Evolutionary conservation across 2,888 invertebrate genomes (phyloP), one percentile per base, ranked within the genome.

Genomic region (Drosophila buzzatii): DNA sequence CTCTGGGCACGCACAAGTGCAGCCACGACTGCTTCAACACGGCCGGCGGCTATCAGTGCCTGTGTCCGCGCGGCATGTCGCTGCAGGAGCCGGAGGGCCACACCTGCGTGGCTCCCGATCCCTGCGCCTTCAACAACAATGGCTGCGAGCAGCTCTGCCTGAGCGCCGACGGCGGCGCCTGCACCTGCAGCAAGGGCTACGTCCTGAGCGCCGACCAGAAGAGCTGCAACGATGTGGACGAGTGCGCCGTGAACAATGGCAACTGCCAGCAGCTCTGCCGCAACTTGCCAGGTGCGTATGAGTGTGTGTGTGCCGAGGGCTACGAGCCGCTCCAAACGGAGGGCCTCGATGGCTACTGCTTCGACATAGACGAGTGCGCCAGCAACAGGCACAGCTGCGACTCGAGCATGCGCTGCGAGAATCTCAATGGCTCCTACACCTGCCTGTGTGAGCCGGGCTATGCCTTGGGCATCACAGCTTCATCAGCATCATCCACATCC

Each of bases 111-210:
- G 91, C 92, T 27, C 86, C 93, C 16, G 94, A 95, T 91, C 91
- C 91, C 61, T 96, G 96, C 78, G 91, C 91, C 10, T 80, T 91
- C 1, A 81, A 88, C 60, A 93, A 94, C 62, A 95, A 95, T 72
- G 95, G 95, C 1, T 96, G 96, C 88, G 94, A 94, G 6, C 95
- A 96, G 66, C 93, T 94, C 23, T 96, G 96, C 65, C 85, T 91
- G 23, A 78, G 88, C 2, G 80, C 89, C 7, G 81, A 89, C 0
- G 78, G 68, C 3, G 92, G 92, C 7, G 49, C 73, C 18, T 94
- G 94, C 72, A 91, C 90, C 8, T 94, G 94, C 68, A 91, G 92
- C 35, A 59, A 69, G n/a, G 93, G 93, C 3, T 92, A 92, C 44
- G 73, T 72, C 3, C 81, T 93, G 4, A 77, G 76, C 16, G 82